phyloP scores from a whole-genome alignment of 2,888 invertebrate species.

The Synergus gifuensis region DNA sequence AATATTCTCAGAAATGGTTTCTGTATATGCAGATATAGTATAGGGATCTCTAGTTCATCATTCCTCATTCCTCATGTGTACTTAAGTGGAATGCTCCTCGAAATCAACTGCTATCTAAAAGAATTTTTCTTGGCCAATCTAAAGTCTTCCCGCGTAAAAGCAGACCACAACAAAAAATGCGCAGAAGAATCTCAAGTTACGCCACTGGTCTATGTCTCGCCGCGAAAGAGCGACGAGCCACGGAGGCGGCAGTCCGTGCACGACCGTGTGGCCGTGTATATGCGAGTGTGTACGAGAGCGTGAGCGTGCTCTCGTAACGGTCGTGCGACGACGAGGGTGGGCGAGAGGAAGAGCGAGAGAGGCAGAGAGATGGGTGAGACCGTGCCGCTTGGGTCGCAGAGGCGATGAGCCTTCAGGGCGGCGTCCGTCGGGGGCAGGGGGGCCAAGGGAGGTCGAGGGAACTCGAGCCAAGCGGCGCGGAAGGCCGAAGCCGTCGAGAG shows the following conservation, averaged over 20 bases:
- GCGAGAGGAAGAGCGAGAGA: slow-evolving; percentile 54
- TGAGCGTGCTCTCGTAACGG: slow-evolving; percentile 54
- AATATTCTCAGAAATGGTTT: background rate
- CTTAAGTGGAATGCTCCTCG: background rate
- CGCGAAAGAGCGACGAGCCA: slow-evolving; percentile 45
- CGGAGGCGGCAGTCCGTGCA: slow-evolving; percentile 55
- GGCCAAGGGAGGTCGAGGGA: slow-evolving; percentile 51
- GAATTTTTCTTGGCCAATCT: background rate
- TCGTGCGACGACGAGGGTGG: slow-evolving; percentile 54
- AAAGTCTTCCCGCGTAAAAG: background rate
- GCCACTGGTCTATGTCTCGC: slow-evolving; percentile 12
- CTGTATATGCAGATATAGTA: background rate
- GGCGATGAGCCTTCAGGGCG: slow-evolving; percentile 74
- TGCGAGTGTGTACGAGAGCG: slow-evolving; percentile 47
- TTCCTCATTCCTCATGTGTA: background rate
- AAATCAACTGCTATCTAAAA: background rate
- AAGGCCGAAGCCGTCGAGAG: slow-evolving; percentile 60
- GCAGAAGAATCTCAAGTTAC: slow-evolving; percentile 29
- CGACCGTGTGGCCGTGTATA: slow-evolving; percentile 48
- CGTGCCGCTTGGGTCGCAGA: slow-evolving; percentile 71
- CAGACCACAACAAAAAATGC: slow-evolving; percentile 36
- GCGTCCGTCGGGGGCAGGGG: slow-evolving; percentile 61
- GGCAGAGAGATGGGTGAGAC: slow-evolving; percentile 53
- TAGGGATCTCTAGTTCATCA: background rate
- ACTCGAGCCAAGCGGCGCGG: slow-evolving; percentile 61